Conservation (phyloP, 2,113 vertebrate genomes). For the Neolamprologus ventralis region DNA sequence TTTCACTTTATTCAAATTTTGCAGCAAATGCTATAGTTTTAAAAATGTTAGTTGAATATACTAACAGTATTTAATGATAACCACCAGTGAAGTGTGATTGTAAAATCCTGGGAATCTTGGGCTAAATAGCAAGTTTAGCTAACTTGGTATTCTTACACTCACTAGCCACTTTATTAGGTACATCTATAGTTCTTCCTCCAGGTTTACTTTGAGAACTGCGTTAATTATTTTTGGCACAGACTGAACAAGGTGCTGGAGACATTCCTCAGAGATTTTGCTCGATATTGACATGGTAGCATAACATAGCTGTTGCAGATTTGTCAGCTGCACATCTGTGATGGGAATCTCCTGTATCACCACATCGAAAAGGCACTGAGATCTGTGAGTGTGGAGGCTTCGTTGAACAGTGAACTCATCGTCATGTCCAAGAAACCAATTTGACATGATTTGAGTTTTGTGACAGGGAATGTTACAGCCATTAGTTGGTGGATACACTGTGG, state of each 20-base stretch:
- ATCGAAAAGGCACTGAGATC: not conserved
- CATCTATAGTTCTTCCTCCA: not conserved
- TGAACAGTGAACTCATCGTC: not conserved
- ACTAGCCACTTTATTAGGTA: not conserved
- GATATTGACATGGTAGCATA: not conserved
- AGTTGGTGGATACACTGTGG: not conserved
- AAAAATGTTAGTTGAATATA: not conserved
- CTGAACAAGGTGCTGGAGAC: not conserved
- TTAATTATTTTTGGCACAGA: not conserved
- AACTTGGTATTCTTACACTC: not conserved
- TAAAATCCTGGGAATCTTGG: not conserved
- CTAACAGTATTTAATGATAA: not conserved
- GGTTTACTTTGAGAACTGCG: not conserved
- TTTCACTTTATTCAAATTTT: not conserved
- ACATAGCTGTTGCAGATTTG: not conserved
- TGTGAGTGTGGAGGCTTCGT: not conserved
- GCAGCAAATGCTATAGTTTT: not conserved
- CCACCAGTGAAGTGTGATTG: not conserved
- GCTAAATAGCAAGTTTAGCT: not conserved
- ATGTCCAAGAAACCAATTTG: not conserved
- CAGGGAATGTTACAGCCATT: not conserved
- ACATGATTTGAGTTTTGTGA: not conserved
- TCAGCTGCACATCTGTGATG: accelerated
- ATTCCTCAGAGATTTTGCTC: not conserved
- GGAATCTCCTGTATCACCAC: not conserved